Conservation (phyloP, 2,797 vertebrate genomes). For the Peromyscus eremicus region DNA sequence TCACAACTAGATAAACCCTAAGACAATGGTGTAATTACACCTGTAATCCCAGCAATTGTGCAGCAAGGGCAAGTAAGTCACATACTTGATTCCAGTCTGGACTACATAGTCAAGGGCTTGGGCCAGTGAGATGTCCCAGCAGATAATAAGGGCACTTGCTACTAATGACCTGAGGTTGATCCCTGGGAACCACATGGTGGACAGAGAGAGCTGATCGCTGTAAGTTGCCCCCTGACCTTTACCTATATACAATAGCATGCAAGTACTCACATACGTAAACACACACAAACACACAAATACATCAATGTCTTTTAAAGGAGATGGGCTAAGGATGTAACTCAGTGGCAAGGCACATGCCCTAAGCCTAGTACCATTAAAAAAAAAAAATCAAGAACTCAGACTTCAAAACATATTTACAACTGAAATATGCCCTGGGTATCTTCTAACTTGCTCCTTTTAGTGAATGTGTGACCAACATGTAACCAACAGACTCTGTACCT, state of each 20-base stretch:
- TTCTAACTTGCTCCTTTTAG: constrained; percentile 11
- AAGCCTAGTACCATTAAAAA: neutral
- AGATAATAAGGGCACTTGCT: neutral
- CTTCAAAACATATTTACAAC: neutral
- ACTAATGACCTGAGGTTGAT: neutral
- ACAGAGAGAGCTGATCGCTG: neutral
- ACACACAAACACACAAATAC: neutral
- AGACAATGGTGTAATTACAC: neutral
- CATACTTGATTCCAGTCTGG: neutral
- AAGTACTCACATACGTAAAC: neutral
- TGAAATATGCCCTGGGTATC: neutral
- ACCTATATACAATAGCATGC: too few species aligned
- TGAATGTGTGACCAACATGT: neutral
- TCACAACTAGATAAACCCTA: neutral
- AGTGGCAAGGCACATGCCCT: neutral
- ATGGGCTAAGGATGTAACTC: neutral
- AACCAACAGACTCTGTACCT: neutral
- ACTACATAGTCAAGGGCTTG: neutral
- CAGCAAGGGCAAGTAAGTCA: neutral
- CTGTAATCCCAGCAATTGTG: neutral
- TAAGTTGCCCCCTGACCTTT: neutral
- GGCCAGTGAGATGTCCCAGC: neutral
- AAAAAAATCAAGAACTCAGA: neutral
- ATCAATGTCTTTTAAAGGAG: neutral
- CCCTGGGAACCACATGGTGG: neutral